These are phyloP conservation scores for Notoglanidium macrostoma DNA, from an alignment of 2,797 vertebrate genomes.

Conservation along the genomic window DNA sequence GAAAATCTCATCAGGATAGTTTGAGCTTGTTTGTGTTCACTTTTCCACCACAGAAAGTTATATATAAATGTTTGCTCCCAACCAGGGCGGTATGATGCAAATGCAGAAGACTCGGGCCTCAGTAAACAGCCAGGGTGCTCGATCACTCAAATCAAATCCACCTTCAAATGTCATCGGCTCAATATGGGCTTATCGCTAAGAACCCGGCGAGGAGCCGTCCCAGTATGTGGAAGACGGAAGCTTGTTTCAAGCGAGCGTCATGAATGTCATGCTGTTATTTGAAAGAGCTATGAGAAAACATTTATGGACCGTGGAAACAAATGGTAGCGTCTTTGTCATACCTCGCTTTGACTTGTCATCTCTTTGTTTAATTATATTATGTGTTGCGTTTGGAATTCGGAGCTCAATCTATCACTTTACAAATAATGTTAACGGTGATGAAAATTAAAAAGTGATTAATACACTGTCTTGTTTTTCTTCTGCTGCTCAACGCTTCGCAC, in stretches of 20 bases:
- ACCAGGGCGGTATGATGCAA: not conserved
- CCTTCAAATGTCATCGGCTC: constrained; percentile 47
- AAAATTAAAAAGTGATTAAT: not conserved
- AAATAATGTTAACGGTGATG: not conserved
- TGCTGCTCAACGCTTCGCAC: too few relatives aligned
- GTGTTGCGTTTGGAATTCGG: not conserved
- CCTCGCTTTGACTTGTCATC: not conserved
- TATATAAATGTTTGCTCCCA: constrained; percentile 18
- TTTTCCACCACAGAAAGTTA: not conserved
- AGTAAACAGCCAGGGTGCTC: constrained; percentile 14
- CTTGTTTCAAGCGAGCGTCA: constrained; percentile 22
- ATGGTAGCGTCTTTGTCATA: not conserved
- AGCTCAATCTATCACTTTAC: not conserved
- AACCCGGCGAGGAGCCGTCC: constrained; percentile 5
- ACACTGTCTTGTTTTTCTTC: not conserved
- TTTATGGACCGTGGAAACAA: not conserved
- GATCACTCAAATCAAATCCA: constrained; percentile 40
- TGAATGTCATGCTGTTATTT: constrained; percentile 44
- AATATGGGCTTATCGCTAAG: constrained; percentile 33
- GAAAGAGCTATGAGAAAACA: not conserved
- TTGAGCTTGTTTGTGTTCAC: not conserved
- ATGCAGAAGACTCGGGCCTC: not conserved
- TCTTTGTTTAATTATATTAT: not conserved
- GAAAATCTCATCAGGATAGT: not conserved
- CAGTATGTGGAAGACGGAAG: constrained; percentile 21